phyloP scores from a whole-genome alignment of 2,113 vertebrate species.

The Aleadryas rufinucha region DNA sequence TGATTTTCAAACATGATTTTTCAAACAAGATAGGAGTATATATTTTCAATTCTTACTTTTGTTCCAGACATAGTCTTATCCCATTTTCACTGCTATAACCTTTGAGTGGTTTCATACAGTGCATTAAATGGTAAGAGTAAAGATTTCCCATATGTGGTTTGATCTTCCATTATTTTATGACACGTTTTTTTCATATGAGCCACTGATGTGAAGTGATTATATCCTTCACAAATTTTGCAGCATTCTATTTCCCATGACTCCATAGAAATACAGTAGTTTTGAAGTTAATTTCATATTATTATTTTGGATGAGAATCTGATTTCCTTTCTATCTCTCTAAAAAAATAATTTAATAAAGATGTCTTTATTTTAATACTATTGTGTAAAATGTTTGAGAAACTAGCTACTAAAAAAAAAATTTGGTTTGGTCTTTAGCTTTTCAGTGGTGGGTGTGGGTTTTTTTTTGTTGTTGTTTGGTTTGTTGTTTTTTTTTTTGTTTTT shows the following conservation, averaged over 20 bases:
- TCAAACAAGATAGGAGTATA: background rate
- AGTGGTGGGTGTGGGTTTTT: too few relatives aligned
- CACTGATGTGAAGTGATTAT: background rate
- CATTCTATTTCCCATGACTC: background rate
- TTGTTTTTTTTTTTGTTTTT: background rate
- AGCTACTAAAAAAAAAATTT: background rate
- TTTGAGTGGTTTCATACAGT: background rate
- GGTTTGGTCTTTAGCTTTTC: background rate
- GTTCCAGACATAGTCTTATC: background rate
- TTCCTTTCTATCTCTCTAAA: background rate
- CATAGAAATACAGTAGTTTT: background rate
- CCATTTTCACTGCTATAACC: background rate
- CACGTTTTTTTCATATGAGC: background rate
- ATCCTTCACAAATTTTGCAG: background rate
- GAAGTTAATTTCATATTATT: background rate
- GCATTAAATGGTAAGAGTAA: background rate
- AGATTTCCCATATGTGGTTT: background rate
- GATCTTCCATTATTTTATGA: background rate
- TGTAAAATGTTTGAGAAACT: background rate
- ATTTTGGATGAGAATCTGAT: background rate
- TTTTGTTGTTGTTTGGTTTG: rapidly evolving
- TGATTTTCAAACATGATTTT: background rate
- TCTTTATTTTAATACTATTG: background rate
- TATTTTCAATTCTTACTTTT: background rate
- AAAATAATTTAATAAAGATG: background rate